A percentile compares a stretch with the other conserved stretches of the same genome.
phyloP scores from a whole-genome alignment of 2,113 vertebrate genomes.

The Mirza zaza region DNA sequence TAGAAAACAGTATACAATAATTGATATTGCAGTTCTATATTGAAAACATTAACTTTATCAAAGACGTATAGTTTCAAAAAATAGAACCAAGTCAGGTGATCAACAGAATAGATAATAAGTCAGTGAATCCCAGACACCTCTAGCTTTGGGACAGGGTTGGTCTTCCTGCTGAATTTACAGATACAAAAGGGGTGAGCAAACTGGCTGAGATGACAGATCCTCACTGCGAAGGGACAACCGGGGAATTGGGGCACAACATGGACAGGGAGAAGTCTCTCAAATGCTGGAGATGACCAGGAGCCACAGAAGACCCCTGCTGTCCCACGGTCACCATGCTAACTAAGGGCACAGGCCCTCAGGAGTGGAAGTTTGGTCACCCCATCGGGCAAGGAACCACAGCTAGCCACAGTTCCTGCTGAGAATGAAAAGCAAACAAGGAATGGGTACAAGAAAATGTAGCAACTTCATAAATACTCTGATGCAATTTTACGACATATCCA shows the following conservation, averaged over 20 bases:
- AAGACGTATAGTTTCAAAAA: neutral
- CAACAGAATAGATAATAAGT: neutral
- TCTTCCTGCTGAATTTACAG: neutral
- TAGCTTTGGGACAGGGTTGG: no score
- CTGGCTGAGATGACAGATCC: no score
- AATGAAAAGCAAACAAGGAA: no score
- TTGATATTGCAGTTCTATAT: neutral
- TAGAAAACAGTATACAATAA: neutral
- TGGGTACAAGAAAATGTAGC: neutral
- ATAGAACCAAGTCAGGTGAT: neutral
- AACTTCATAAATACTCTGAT: neutral
- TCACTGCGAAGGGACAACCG: neutral
- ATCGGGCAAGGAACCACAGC: neutral
- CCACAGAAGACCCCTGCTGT: neutral
- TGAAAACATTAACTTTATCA: neutral
- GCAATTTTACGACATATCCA: neutral
- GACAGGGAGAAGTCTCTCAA: neutral
- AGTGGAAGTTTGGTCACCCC: neutral
- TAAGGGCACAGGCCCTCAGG: neutral
- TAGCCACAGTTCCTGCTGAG: neutral
- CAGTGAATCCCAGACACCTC: neutral
- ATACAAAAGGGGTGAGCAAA: fast-evolving
- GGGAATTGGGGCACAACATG: fast-evolving
- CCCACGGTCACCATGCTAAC: neutral
- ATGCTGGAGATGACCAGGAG: no score